Evolutionary conservation across 92 coral and sea anemone genomes (phyloP), one percentile per base, ranked within the genome.

Genomic region (Virgularia gustaviana): DNA sequence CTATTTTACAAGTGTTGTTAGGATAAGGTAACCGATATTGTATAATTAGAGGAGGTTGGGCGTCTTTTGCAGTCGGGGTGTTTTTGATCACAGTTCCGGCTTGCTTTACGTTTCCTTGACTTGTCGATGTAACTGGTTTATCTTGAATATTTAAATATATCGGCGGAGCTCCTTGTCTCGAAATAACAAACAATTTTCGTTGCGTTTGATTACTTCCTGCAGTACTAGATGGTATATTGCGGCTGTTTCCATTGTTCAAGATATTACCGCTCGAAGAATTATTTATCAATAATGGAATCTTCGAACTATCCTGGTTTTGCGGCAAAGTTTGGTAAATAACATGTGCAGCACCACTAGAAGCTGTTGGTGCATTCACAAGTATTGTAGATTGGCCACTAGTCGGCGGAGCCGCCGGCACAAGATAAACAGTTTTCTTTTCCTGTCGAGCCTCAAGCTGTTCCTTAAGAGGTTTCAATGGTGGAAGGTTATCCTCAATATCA

Each of bases 21-120:
- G 74, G 59, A 29, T 67, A 45, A 39, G 74, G 74, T 32, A 67
- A 29, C 29, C 49, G 29, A 30, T 67, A 67, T 43, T 67, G 74
- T 4, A 67, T 43, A 28, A 59, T 67, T 28, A 45, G 29, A 31
- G 49, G 49, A 19, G 74, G 59, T 43, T 42, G 22, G 0, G 55
- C 33, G 32, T 25, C 27, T 9, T 33, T 52, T 22, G 31, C 6
- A 22, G 58, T 6, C 7, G 7, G 58, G 7, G 58, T 22, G 3
- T 5, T 47, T 47, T 4, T 5, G 28, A 52, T 33, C 5, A 2
- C 58, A 47, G 20, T 47, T 5, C 55, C 55, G 6, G 20, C 55
- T 47, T 5, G 55, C 55, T 4, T 15, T 28, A 4, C 29, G 28
- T 52, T 7, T 28, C 15, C n/a, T 25, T 52, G 22, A 2, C 22